A percentile compares a stretch with the other conserved stretches of the same genome.
phyloP scores from a whole-genome alignment of 2,113 vertebrate species.

The Poecile atricapillus region DNA sequence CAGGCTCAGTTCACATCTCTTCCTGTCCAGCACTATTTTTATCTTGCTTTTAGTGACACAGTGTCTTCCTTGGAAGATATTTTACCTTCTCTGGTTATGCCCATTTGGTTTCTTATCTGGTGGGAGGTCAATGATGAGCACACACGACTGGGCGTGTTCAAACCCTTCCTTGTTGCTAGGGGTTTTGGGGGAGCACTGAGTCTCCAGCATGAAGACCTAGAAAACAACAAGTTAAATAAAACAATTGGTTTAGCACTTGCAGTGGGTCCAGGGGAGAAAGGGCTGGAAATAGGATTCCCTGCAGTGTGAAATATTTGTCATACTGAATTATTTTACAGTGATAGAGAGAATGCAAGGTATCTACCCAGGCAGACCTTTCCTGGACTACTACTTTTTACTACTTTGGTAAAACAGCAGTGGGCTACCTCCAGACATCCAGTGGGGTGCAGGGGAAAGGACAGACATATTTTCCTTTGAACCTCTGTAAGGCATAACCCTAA shows the following conservation, averaged over 20 bases:
- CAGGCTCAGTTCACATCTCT: neutral
- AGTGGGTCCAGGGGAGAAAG: rapidly evolving
- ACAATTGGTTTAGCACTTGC: neutral
- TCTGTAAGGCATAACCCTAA: neutral
- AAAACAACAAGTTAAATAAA: neutral
- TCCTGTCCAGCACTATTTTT: neutral
- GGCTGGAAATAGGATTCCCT: neutral
- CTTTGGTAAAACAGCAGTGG: neutral
- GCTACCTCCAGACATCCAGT: neutral
- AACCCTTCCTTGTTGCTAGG: conserved; percentile 95
- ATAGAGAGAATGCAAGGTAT: neutral
- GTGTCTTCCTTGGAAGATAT: neutral
- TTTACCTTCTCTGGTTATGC: conserved; percentile 89
- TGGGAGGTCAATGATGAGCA: conserved; percentile 93
- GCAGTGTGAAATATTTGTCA: neutral
- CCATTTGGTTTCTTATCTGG: conserved; percentile 88
- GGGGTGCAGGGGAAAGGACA: neutral
- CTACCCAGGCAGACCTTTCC: neutral
- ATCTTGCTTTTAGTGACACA: neutral
- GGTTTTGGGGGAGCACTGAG: conserved; percentile 94
- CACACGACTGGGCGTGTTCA: conserved; percentile 95
- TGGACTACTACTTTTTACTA: neutral
- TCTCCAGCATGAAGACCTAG: conserved; percentile 97
- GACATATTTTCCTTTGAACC: neutral
- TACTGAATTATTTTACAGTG: neutral